phyloP scores from a whole-genome alignment of 92 coral and sea anemone genomes.

The Palythoa caribaeorum region DNA sequence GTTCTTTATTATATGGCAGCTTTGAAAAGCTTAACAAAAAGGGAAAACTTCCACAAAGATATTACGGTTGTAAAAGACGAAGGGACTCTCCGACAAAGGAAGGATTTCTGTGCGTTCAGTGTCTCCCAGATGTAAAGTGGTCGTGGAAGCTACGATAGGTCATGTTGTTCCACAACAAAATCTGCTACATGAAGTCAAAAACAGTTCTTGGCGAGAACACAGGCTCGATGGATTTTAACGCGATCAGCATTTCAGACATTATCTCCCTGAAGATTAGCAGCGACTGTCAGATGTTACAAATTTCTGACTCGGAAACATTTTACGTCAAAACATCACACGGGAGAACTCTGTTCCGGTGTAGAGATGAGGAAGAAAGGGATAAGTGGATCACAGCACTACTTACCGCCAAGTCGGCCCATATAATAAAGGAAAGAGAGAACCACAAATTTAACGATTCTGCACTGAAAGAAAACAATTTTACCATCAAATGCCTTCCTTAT shows the following conservation, averaged over 20 bases:
- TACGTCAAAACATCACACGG: conserved; percentile 17
- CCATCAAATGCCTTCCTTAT: background rate
- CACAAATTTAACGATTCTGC: background rate
- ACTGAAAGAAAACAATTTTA: background rate
- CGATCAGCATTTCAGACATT: conserved; percentile 27
- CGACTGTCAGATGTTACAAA: conserved; percentile 1
- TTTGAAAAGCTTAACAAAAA: conserved; percentile 1
- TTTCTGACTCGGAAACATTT: conserved; percentile 32
- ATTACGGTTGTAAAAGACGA: conserved; percentile 24
- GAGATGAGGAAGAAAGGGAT: conserved; percentile 37
- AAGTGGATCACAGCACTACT: conserved; percentile 31
- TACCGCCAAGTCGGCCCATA: conserved; percentile 25
- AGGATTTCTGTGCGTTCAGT: conserved; percentile 40
- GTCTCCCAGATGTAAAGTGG: conserved; percentile 22
- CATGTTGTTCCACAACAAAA: conserved; percentile 25
- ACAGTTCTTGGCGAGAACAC: conserved; percentile 7
- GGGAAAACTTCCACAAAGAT: conserved; percentile 16
- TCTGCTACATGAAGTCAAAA: conserved; percentile 39
- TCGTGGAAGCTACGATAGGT: conserved; percentile 40
- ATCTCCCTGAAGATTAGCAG: conserved; percentile 24
- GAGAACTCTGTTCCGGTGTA: conserved; percentile 35
- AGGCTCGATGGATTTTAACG: conserved; percentile 28
- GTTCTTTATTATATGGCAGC: background rate
- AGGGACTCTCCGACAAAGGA: conserved; percentile 22
- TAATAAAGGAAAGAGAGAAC: conserved; percentile 30